Evolutionary conservation across 2,797 vertebrate species (phyloP), one percentile per base, ranked within the genome.

Genomic region (Sphenodon punctatus): DNA sequence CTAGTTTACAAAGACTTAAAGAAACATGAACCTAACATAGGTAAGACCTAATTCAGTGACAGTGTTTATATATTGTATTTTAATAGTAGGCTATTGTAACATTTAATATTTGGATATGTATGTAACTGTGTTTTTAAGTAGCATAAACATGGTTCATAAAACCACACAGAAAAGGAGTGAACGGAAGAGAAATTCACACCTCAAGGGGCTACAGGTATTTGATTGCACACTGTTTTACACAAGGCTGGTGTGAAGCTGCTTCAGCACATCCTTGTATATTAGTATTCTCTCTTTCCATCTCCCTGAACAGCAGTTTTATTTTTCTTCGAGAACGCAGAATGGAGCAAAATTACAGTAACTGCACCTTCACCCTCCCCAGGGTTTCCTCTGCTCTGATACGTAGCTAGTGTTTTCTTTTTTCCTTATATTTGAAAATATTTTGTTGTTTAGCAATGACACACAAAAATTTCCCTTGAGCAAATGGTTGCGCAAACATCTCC

Each of bases 221-320:
- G 15, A 27, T 8, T 55, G 74, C 9, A 82, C n/a, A n/a, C n/a
- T n/a, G 53, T 36, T 46, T 84, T 36, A 27, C 14, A 42, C 11
- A 55, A 27, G 0, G 2, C 36, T 0, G 4, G 0, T 61, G 30
- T 25, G 81, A 70, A n/a, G n/a, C n/a, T n/a, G n/a, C n/a, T n/a
- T n/a, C n/a, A n/a, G n/a, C n/a, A n/a, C n/a, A n/a, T n/a, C n/a
- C n/a, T n/a, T n/a, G n/a, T n/a, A n/a, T n/a, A n/a, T n/a, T n/a
- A n/a, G n/a, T n/a, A n/a, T n/a, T n/a, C n/a, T n/a, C n/a, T n/a
- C n/a, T n/a, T n/a, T n/a, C n/a, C n/a, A n/a, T n/a, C n/a, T n/a
- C n/a, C n/a, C n/a, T n/a, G n/a, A n/a, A n/a, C n/a, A n/a, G n/a
- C n/a, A n/a, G n/a, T n/a, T n/a, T n/a, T n/a, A n/a, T n/a, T n/a